Percentiles rank a stretch among this genome's conserved stretches.
These are phyloP conservation scores for Mungos mungo DNA, from an alignment of 2,113 vertebrate species.

Conservation along the genomic window DNA sequence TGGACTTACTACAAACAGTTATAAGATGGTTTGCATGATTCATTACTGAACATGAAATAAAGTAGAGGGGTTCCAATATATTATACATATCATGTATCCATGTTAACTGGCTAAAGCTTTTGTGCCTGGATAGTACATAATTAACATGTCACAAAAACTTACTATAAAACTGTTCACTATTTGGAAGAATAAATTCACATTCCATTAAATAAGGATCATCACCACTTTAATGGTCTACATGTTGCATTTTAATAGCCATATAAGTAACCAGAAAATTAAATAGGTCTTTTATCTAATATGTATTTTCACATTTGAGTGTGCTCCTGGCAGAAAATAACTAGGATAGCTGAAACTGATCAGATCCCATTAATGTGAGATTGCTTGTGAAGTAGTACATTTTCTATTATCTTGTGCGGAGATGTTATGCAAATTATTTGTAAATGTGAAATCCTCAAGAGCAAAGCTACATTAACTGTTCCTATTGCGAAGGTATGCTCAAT, in stretches of 20 bases:
- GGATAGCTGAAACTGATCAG: slow-evolving; percentile 78
- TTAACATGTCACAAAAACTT: slow-evolving; percentile 70
- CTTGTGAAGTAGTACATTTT: slow-evolving; percentile 76
- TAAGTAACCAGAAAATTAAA: slow-evolving; percentile 76
- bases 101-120: slow-evolving; percentile 61
- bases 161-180: slow-evolving; percentile 58
- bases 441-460: slow-evolving; percentile 82
- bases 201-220: slow-evolving; percentile 75
- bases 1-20: not conserved
- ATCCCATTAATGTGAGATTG: slow-evolving; percentile 81
- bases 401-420: slow-evolving; percentile 82
- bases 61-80: not conserved
- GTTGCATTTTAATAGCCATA: slow-evolving; percentile 73
- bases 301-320: slow-evolving; percentile 77
- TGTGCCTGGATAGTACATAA: slow-evolving; percentile 55
- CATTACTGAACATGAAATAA: not conserved
- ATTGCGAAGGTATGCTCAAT: slow-evolving; percentile 81
- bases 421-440: slow-evolving; percentile 87
- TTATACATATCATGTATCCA: not conserved
- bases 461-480: slow-evolving; percentile 78
- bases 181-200: slow-evolving; percentile 75
- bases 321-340: slow-evolving; percentile 77
- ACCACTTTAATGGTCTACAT: slow-evolving; percentile 62
- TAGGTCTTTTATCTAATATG: slow-evolving; percentile 70
- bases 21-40: not conserved